These are phyloP conservation scores for Drosophila nigrodunni DNA, from an alignment of 1,140 invertebrate species.

Conservation along the genomic window DNA sequence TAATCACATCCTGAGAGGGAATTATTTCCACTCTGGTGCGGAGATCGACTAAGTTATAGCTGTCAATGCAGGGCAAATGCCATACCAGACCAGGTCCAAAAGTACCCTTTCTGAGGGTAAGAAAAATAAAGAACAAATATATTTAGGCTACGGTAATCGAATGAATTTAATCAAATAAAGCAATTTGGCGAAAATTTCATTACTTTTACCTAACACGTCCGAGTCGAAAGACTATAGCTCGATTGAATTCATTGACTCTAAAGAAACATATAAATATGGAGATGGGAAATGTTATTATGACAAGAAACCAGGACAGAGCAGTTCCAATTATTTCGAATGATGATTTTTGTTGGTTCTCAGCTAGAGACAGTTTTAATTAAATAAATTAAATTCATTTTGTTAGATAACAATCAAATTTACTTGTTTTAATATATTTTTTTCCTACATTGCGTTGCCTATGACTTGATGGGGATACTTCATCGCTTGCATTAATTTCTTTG, in stretches of 20 bases:
- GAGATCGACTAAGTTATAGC: slow-evolving; percentile 89
- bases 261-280: slow-evolving; percentile 92
- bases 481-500: neutral
- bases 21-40: slow-evolving; percentile 91
- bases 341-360: slow-evolving; percentile 22
- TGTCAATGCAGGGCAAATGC: slow-evolving; percentile 92
- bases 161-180: too few relatives aligned
- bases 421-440: slow-evolving; percentile 3
- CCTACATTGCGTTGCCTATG: neutral
- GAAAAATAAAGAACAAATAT: too few relatives aligned
- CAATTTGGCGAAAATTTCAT: neutral
- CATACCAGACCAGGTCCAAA: slow-evolving; percentile 86
- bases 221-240: slow-evolving; percentile 94
- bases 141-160: too few relatives aligned
- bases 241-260: slow-evolving; percentile 88
- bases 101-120: slow-evolving; percentile 19
- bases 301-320: slow-evolving; percentile 89
- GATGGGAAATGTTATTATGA: slow-evolving; percentile 92
- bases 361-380: slow-evolving; percentile 17
- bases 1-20: slow-evolving; percentile 89
- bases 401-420: neutral
- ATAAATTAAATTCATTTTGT: neutral
- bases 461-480: neutral
- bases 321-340: slow-evolving; percentile 89
- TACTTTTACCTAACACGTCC: slow-evolving; percentile 88